phyloP scores from a whole-genome alignment of 2,888 invertebrate genomes.

The Steinernema scapterisci region DNA sequence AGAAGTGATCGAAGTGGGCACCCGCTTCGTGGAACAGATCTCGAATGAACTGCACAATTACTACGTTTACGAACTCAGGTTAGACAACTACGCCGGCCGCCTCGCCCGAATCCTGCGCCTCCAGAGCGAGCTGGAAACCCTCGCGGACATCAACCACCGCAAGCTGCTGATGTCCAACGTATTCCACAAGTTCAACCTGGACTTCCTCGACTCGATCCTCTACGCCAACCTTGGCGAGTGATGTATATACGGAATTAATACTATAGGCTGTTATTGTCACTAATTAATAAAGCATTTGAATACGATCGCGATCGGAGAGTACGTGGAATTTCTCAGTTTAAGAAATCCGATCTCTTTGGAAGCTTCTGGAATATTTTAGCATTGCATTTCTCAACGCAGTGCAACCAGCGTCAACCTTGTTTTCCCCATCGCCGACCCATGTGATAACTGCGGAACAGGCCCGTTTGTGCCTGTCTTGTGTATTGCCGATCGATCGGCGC shows the following conservation, averaged over 20 bases:
- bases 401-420: no score
- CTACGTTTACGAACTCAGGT: constrained; percentile 27
- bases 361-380: no score
- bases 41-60: constrained; percentile 33
- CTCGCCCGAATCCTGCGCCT: constrained; percentile 4
- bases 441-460: no score
- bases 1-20: constrained; percentile 8
- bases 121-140: constrained; percentile 24
- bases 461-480: no score
- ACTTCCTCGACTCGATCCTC: constrained; percentile 3
- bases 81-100: constrained; percentile 31
- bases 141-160: constrained; percentile 15
- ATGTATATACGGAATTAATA: not conserved
- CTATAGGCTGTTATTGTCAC: no score
- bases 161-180: constrained; percentile 21
- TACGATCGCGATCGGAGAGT: no score
- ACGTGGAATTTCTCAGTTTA: no score
- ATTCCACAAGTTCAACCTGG: constrained; percentile 4
- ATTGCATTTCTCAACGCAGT: no score
- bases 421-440: no score
- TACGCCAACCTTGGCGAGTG: not conserved
- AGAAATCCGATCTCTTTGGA: no score
- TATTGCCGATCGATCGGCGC: no score
- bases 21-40: constrained; percentile 18
- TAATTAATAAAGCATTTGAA: no score